Evolutionary conservation across 2,113 vertebrate species (phyloP).

Genomic region (Merops nubicus): DNA sequence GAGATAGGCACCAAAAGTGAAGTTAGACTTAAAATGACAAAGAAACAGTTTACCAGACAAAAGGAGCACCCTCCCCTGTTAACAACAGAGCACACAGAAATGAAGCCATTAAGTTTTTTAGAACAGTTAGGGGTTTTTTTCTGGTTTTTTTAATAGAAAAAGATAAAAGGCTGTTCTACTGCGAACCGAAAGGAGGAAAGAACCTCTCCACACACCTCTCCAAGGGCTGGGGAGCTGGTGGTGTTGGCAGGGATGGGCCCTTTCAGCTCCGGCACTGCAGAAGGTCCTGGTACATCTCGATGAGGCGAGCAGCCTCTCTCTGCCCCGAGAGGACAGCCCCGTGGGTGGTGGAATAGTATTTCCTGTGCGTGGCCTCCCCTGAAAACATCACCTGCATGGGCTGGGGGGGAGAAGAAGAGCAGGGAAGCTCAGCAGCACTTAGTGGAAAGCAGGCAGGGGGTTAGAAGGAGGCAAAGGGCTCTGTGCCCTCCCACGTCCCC

Average conservation of each 20-base stretch:
- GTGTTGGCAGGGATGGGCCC: conserved; percentile 72
- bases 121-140: conserved; percentile 71
- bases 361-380: conserved; percentile 97
- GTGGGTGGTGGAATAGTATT: conserved; percentile 99
- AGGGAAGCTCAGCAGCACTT: background rate
- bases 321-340: conserved; percentile 98
- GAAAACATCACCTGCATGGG: conserved; percentile 98
- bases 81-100: conserved; percentile 77
- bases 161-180: conserved; percentile 80
- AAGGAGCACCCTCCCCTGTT: conserved; percentile 78
- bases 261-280: conserved; percentile 84
- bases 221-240: conserved; percentile 79
- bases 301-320: conserved; percentile 91
- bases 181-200: conserved; percentile 33
- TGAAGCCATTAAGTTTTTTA: conserved; percentile 79
- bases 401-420: conserved; percentile 64
- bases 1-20: conserved; percentile 52
- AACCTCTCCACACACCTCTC: conserved; percentile 66
- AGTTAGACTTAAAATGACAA: conserved; percentile 76
- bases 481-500: background rate
- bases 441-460: fast-evolving
- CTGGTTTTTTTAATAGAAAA: conserved; percentile 69
- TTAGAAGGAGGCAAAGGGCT: background rate
- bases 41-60: conserved; percentile 50
- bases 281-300: conserved; percentile 95